These are phyloP conservation scores for Tetragonula clypearis DNA, from an alignment of 1,140 invertebrate genomes.

Conservation along the genomic window DNA sequence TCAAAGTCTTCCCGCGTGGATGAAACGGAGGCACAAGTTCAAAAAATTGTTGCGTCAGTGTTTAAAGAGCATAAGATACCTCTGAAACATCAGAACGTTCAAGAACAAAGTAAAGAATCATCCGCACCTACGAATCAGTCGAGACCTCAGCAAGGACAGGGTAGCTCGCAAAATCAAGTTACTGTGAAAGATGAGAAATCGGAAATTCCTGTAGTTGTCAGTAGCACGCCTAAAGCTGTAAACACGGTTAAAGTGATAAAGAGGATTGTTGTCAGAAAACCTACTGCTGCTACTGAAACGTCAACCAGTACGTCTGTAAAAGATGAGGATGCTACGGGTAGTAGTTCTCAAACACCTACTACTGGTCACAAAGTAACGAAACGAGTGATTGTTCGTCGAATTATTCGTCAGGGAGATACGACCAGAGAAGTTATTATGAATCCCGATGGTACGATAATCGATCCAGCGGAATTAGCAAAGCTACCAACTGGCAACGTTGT, in stretches of 20 bases:
- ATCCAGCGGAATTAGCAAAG: constrained; percentile 79
- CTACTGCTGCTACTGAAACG: constrained; percentile 50
- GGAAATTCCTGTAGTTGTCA: constrained; percentile 32
- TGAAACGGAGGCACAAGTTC: constrained; percentile 79
- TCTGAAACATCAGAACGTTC: constrained; percentile 71
- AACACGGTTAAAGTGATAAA: constrained; percentile 80
- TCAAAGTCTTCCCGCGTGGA: constrained; percentile 68
- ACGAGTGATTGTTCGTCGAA: constrained; percentile 78
- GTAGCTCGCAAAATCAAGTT: constrained; percentile 28
- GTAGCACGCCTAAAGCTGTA: constrained; percentile 60
- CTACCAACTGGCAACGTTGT: constrained; percentile 79
- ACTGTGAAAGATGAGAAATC: constrained; percentile 71
- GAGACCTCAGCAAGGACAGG: constrained; percentile 29
- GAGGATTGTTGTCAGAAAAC: constrained; percentile 76
- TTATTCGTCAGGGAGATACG: constrained; percentile 79
- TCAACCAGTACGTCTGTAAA: constrained; percentile 48
- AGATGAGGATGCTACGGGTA: constrained; percentile 58
- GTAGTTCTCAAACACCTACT: constrained; percentile 3
- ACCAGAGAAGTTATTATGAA: constrained; percentile 79
- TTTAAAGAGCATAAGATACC: constrained; percentile 81
- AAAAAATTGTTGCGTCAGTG: constrained; percentile 80
- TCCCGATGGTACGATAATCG: constrained; percentile 79
- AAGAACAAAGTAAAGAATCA: constrained; percentile 70
- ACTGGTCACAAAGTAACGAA: constrained; percentile 73
- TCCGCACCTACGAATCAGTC: constrained; percentile 34